Percentiles rank a stretch among this genome's conserved stretches.
Evolutionary conservation across 2,113 vertebrate genomes (phyloP).

Genomic region (Acanthisitta chloris): DNA sequence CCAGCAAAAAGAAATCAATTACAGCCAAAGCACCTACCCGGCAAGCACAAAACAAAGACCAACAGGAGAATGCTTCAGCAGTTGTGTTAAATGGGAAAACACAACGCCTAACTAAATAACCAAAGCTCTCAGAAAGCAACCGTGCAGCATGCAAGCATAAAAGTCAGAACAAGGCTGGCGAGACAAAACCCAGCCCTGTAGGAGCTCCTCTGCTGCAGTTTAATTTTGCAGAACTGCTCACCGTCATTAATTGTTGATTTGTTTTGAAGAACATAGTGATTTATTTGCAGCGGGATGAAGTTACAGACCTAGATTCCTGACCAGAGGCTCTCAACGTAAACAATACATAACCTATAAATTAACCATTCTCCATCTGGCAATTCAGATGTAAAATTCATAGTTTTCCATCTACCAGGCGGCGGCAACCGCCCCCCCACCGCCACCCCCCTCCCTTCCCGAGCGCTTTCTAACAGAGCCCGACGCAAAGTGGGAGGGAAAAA

Average conservation of each 20-base stretch:
- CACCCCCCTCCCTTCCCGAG: not conserved
- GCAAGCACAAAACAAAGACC: constrained; percentile 41
- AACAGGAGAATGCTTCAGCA: not conserved
- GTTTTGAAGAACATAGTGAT: constrained; percentile 35
- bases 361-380: constrained; percentile 39
- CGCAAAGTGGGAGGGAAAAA: not conserved
- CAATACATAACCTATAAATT: constrained; percentile 30
- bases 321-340: constrained; percentile 23
- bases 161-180: constrained; percentile 1
- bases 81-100: not conserved
- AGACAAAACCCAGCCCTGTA: not conserved
- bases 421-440: not conserved
- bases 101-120: not conserved
- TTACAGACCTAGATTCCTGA: constrained; percentile 38
- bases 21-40: not conserved
- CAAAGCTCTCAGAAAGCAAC: not conserved
- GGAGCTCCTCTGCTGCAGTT: not conserved
- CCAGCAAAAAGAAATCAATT: not conserved
- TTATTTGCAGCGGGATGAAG: constrained; percentile 43
- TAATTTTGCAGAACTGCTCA: not conserved
- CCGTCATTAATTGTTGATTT: constrained; percentile 29
- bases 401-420: not conserved
- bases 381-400: constrained; percentile 49
- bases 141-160: not conserved
- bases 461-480: not conserved